These are phyloP conservation scores for Bombus pyrosoma DNA, from an alignment of 1,140 invertebrate genomes.

Conservation along the genomic window DNA sequence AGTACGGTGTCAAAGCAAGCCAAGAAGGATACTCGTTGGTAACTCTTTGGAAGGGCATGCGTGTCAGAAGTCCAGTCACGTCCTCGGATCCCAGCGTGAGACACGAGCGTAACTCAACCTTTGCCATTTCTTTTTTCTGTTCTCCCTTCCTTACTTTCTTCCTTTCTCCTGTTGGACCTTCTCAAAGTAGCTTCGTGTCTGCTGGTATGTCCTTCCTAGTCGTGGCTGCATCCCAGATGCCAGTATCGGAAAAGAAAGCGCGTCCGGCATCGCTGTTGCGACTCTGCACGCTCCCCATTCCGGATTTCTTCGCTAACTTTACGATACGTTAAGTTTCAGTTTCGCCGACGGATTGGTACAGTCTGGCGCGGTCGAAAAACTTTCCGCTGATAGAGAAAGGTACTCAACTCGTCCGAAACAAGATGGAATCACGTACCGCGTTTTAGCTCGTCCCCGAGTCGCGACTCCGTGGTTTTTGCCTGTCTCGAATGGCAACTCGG, in stretches of 20 bases:
- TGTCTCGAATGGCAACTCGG: not conserved
- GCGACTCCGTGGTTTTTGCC: not conserved
- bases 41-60: constrained; percentile 71
- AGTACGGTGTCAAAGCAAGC: constrained; percentile 69
- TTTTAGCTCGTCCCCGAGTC: not conserved
- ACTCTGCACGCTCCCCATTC: not conserved
- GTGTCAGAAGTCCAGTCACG: constrained; percentile 77
- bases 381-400: constrained; percentile 27
- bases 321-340: constrained; percentile 56
- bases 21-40: constrained; percentile 69
- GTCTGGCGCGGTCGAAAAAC: constrained; percentile 18
- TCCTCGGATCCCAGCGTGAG: constrained; percentile 70
- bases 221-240: constrained; percentile 1
- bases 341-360: constrained; percentile 3
- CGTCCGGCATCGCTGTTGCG: not conserved
- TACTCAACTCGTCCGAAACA: constrained; percentile 2
- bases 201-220: not conserved
- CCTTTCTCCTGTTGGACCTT: not conserved
- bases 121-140: constrained; percentile 63
- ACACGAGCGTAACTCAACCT: constrained; percentile 77
- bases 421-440: constrained; percentile 40
- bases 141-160: too few species aligned
- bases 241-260: not conserved
- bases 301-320: constrained; percentile 50
- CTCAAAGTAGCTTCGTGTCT: constrained; percentile 11